Base-by-base conservation (phyloP, 1,140 invertebrate species). In the Papilio polyxenes region DNA sequence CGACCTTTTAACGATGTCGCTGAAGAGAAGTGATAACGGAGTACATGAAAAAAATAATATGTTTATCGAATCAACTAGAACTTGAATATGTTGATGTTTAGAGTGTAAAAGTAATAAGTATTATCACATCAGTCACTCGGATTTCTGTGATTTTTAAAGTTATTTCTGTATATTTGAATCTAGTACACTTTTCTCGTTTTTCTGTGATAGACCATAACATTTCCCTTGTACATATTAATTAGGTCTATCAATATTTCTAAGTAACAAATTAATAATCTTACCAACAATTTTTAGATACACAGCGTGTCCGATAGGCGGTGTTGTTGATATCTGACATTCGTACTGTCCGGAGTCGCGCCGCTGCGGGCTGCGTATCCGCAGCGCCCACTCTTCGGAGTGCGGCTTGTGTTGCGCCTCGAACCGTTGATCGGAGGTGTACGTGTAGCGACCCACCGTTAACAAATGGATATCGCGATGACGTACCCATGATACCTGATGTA, bases 401-500 rank as follows among this genome's bases (percentile, higher is more conserved):
- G 96, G 96, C 44, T 96, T 96, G 89, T 98, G 97, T 84, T 97
- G 95, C 2, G 97, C 97, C 89, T 97, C 97, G 89, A 97, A 97
- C 48, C 97, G 95, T 88, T 97, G 97, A 92, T 98, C 98, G 20
- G 97, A 97, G 6, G 97, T 98, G 90, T 98, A 98, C 0, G 97
- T 98, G 89, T 98, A 98, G 9, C 96, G 95, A 1, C 97, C 97
- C 9, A 98, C 97, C 0, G 98, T 98, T 80, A 98, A 93, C 80
- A 98, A 93, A 90, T 98, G 97, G 82, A 98, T 98, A 87, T 98
- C 98, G 79, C 97, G 95, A 92, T 98, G 97, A 59, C 98, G 95
- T 5, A 98, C 97, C 98, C 98, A 98, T 15, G 97, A 98, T n/a
- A 98, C 97, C 97, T 98, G 86, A 0, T 62, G 10, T 74, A 76